Base-by-base conservation (phyloP, 2,888 invertebrate genomes). In the Nowickia ferox region DNA sequence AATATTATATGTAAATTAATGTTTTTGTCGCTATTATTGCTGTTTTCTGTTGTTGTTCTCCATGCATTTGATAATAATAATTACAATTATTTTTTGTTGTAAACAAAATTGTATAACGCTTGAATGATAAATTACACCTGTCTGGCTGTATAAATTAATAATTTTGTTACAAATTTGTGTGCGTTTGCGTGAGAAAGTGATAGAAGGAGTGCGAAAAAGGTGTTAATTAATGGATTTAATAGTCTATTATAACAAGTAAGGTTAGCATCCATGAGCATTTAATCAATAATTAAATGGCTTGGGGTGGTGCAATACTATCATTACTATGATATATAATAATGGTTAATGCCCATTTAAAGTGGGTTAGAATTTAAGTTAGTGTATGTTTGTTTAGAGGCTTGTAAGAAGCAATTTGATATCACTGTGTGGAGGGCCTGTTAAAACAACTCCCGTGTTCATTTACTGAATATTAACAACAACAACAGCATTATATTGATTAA, bases 101-200 rank as follows among this genome's bases (percentile, higher is more conserved):
- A 68, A 77, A 71, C 77, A 77, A 77, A 65, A 53, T 66, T 38
- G 51, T 30, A 66, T 72, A 59, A 83, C 42, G 76, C 38, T 40
- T 71, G 57, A 55, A 83, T 77, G 57, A 83, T 83, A 83, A 77
- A 83, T 83, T 77, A 77, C 77, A 66, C 51, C 57, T 83, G 83
- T 83, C 77, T 71, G 65, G 44, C 55, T n/a, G 4, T 9, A 65
- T 69, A 53, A 75, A 61, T 75, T 75, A 69, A 63, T 30, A 53
- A 53, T 11, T 44, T 10, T 42, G 22, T 44, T 2, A n/a, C 48
- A 38, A 30, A 13, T 30, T 30, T 65, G 10, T 68, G n/a, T 22
- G 19, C 42, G 19, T 42, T 38, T 57, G 46, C 38, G 59, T 74
- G 66, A 66, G 51, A 80, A 48, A 71, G 61, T 22, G 11, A 42